Evolutionary conservation across 2,797 vertebrate genomes (phyloP).

Genomic region (Semaprochilodus insignis): DNA sequence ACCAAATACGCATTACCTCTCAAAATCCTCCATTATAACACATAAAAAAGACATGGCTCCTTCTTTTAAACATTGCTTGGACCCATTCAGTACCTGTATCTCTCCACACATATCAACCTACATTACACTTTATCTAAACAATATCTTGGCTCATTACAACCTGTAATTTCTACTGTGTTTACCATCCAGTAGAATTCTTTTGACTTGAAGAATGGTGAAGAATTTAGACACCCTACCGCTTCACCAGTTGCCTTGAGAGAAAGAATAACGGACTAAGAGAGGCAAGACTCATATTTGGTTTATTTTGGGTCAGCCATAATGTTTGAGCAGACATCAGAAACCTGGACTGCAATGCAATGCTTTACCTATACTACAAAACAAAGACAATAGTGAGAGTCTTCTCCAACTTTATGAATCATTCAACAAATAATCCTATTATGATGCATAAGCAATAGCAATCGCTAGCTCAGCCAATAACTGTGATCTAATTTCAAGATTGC

Average conservation of each 20-base stretch:
- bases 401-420: background rate
- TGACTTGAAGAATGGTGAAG: constrained; percentile 32
- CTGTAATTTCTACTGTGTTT: constrained; percentile 44
- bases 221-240: constrained; percentile 27
- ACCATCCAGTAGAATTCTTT: constrained; percentile 41
- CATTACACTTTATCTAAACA: constrained; percentile 31
- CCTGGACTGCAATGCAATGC: background rate
- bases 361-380: background rate
- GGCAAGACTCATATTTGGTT: constrained; percentile 19
- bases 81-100: background rate
- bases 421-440: constrained; percentile 25
- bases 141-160: constrained; percentile 28
- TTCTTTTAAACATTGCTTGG: constrained; percentile 23
- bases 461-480: constrained; percentile 27
- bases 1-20: constrained; percentile 6
- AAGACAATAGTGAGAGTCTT: too few relatives aligned
- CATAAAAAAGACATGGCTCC: background rate
- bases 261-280: constrained; percentile 34
- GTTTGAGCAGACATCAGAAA: constrained; percentile 43
- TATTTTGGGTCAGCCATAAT: constrained; percentile 37
- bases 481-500: constrained; percentile 35
- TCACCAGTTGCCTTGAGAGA: constrained; percentile 28
- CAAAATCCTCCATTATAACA: constrained; percentile 3
- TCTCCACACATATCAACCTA: constrained; percentile 9
- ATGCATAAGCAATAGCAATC: background rate